phyloP scores from a whole-genome alignment of 2,113 vertebrate genomes.

The Spea multiplicata region DNA sequence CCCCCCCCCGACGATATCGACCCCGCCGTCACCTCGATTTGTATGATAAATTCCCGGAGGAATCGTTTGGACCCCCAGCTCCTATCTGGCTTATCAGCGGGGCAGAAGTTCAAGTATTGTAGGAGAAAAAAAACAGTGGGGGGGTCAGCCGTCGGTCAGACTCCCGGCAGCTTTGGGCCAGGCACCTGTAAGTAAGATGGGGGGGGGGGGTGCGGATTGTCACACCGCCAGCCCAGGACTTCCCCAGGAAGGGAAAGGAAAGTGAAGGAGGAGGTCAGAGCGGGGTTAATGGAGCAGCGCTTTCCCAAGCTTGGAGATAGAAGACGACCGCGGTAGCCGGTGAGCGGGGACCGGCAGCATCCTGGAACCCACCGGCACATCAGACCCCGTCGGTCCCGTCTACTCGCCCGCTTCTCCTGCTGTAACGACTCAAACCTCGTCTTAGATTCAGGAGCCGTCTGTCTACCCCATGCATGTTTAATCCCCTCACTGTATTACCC shows the following conservation, averaged over 20 bases:
- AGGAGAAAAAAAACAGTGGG: constrained; percentile 31
- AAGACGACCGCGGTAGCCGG: background rate
- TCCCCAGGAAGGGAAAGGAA: constrained; percentile 72
- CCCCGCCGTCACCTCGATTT: constrained; percentile 73
- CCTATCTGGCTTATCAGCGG: constrained; percentile 76
- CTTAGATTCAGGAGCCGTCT: too few species aligned
- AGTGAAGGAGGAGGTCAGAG: constrained; percentile 64
- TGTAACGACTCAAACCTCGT: too few species aligned
- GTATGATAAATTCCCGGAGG: constrained; percentile 77
- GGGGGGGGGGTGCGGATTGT: constrained; percentile 60
- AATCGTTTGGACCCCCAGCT: constrained; percentile 71
- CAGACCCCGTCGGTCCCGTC: too few species aligned
- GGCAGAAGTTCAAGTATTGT: constrained; percentile 75
- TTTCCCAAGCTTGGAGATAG: constrained; percentile 54
- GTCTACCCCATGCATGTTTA: too few species aligned
- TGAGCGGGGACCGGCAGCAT: constrained; percentile 2
- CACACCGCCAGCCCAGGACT: constrained; percentile 70
- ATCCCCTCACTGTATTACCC: too few species aligned
- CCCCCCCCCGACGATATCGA: constrained; percentile 60
- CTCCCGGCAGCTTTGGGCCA: constrained; percentile 68
- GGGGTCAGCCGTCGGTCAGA: constrained; percentile 73
- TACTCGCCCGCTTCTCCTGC: too few species aligned
- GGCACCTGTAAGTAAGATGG: constrained; percentile 73
- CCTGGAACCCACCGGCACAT: background rate
- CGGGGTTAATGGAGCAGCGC: constrained; percentile 63